Conservation (phyloP, 2,797 vertebrate species). For the Oreonectes daqikongensis region DNA sequence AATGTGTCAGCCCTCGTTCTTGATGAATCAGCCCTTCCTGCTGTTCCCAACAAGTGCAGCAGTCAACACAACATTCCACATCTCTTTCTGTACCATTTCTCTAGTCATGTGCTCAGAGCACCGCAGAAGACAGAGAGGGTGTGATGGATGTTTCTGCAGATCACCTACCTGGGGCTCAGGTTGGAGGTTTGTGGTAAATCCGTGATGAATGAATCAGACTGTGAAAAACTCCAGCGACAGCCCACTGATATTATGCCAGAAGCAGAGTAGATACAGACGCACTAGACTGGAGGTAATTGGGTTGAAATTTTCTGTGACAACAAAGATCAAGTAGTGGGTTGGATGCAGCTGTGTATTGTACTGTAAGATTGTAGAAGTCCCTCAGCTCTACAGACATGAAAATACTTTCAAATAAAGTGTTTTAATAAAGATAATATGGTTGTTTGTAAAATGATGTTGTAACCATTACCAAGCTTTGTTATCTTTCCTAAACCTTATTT, state of each 20-base stretch:
- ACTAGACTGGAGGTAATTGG: constrained; percentile 56
- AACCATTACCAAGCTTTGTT: background rate
- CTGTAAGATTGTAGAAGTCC: constrained; percentile 9
- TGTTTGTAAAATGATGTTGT: too few relatives aligned
- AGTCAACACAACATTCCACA: constrained; percentile 3
- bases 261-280: constrained; percentile 19
- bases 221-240: constrained; percentile 9
- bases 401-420: background rate
- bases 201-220: constrained; percentile 44
- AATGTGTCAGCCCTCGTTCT: background rate
- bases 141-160: constrained; percentile 1
- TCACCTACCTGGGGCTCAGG: constrained; percentile 38
- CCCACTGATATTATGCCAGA: constrained; percentile 12
- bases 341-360: constrained; percentile 27
- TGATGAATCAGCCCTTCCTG: background rate
- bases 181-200: constrained; percentile 41
- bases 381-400: background rate
- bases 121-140: constrained; percentile 18
- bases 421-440: background rate
- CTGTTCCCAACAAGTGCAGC: constrained; percentile 8
- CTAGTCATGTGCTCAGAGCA: constrained; percentile 6
- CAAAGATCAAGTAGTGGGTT: constrained; percentile 17
- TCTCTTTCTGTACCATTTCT: background rate
- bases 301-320: constrained; percentile 40
- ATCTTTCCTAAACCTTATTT: background rate